These are phyloP conservation scores for Recurvirostra avosetta DNA, from an alignment of 2,113 vertebrate species.

Conservation along the genomic window DNA sequence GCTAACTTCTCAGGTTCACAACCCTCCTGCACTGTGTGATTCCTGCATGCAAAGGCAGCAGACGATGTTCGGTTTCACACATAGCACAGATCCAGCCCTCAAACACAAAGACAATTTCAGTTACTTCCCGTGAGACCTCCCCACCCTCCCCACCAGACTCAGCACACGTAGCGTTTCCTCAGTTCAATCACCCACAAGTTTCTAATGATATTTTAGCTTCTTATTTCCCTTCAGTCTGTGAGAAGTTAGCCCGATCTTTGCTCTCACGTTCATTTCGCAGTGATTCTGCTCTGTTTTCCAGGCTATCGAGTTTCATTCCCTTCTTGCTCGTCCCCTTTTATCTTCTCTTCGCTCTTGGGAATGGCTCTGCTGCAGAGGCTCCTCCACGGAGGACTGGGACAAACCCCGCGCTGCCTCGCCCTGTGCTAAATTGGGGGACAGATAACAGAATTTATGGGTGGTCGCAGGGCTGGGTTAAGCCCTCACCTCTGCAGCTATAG, in stretches of 20 bases:
- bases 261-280: background rate
- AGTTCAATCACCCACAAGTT: background rate
- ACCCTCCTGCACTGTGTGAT: background rate
- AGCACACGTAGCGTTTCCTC: background rate
- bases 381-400: background rate
- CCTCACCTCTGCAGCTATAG: background rate
- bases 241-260: background rate
- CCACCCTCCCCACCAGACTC: background rate
- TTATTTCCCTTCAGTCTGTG: background rate
- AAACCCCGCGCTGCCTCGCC: background rate
- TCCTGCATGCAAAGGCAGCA: background rate
- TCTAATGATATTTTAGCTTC: background rate
- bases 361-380: background rate
- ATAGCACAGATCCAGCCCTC: fast-evolving
- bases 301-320: background rate
- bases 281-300: background rate
- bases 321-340: background rate
- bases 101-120: background rate
- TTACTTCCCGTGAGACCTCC: background rate
- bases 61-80: background rate
- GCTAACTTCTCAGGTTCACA: background rate
- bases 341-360: background rate
- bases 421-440: background rate
- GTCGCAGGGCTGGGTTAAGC: background rate
- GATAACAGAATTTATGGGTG: background rate